Evolutionary conservation across 2,797 vertebrate genomes (phyloP), one percentile per base, ranked within the genome.

Genomic region (Silurus lanzhouensis): DNA sequence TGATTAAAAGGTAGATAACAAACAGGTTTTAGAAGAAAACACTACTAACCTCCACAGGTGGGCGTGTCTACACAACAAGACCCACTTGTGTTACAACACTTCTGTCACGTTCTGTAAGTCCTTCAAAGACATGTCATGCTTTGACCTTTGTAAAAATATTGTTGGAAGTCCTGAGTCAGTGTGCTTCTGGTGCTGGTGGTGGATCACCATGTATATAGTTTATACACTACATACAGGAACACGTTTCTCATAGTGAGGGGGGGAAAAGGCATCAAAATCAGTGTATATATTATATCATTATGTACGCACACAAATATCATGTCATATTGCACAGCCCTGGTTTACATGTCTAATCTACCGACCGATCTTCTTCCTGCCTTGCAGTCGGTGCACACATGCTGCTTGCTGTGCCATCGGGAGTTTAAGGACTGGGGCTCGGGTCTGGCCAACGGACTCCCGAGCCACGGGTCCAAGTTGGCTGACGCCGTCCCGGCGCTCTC

Each of bases 351-450:
- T 78, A 19, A 75, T 3, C 78, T 67, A 48, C n/a, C 52, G 55
- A 66, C 52, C 4, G 9, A 64, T 25, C 61, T 66, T 22, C 15
- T 74, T 85, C 91, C 93, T 75, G 67, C 70, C 83, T 90, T 92
- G 84, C 92, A 99, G 95, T 96, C 97, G 0, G 95, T 98, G 93
- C 98, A 99, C 94, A 99, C 97, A 4, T 99, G 98, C 95, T 99
- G 98, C 93, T 95, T 99, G 91, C 93, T 99, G 83, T 99, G 98
- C 92, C 98, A 99, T 91, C 97, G 97, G 72, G 98, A 99, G 91
- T 97, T 97, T 91, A 98, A 97, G 92, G 98, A 99, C 93, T 99
- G 98, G 98, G 97, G 97, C 87, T 95, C 96, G 22, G 93, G 95
- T 1, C 95, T 96, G 75, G 94, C 95, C 83, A 99, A 99, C 17